Conservation (phyloP, 2,797 vertebrate genomes). For the Helostoma temminkii region DNA sequence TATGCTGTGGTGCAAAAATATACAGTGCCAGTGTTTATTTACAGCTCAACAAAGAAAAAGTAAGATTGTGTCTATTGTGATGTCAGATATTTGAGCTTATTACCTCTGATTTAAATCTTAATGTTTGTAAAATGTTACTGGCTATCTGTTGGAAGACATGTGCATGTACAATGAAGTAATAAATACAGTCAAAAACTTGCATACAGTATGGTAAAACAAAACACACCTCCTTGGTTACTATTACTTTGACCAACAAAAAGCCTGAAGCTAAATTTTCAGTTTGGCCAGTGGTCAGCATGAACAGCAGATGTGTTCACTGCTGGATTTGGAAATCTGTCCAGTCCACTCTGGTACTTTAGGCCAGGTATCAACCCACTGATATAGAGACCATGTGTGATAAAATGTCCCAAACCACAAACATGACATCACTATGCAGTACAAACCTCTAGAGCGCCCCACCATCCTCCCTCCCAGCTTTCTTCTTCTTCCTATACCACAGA, state of each 20-base stretch:
- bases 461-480: not conserved
- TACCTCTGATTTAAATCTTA: no score
- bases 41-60: no score
- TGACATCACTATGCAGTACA: conserved; percentile 62
- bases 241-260: not conserved
- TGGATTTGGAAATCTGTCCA: conserved; percentile 29
- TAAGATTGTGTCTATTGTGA: no score
- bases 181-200: no score
- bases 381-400: conserved; percentile 72
- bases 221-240: not conserved
- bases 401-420: conserved; percentile 54
- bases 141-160: no score
- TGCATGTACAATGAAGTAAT: no score
- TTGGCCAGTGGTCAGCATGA: conserved; percentile 33
- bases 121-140: no score
- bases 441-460: conserved; percentile 13
- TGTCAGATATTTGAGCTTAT: no score
- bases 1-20: no score
- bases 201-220: not conserved
- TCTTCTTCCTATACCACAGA: conserved; percentile 1
- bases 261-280: conserved; percentile 9
- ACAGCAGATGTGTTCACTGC: conserved; percentile 46
- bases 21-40: no score
- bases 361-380: conserved; percentile 57
- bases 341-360: conserved; percentile 31